Conservation (phyloP, 2,113 vertebrate species). For the Sinocyclocheilus grahami region DNA sequence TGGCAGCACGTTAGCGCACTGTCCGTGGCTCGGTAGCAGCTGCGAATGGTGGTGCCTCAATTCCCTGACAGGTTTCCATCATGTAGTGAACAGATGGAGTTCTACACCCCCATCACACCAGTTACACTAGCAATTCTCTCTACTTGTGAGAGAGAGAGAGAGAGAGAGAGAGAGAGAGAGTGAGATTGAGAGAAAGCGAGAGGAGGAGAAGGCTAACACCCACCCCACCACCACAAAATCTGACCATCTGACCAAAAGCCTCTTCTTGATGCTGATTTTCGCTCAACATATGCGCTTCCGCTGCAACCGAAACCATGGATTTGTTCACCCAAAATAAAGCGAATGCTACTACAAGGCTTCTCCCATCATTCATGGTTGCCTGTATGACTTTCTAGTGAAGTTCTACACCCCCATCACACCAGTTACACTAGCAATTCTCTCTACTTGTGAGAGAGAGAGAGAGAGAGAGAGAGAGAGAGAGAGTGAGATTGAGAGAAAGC, state of each 20-base stretch:
- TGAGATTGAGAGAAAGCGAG: background rate
- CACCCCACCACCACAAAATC: background rate
- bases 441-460: background rate
- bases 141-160: conserved; percentile 1
- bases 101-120: conserved; percentile 49
- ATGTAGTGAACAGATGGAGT: conserved; percentile 63
- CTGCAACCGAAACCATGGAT: conserved; percentile 7
- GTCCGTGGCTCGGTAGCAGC: conserved; percentile 51
- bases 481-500: background rate
- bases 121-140: conserved; percentile 56
- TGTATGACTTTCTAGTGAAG: background rate
- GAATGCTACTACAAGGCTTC: background rate
- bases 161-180: background rate
- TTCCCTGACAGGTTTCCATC: conserved; percentile 58
- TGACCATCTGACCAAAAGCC: conserved; percentile 42
- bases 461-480: background rate
- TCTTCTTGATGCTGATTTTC: conserved; percentile 8
- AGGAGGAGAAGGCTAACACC: background rate
- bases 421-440: too few species aligned
- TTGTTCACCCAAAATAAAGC: background rate
- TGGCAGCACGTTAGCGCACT: conserved; percentile 43
- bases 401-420: too few species aligned
- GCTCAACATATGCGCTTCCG: background rate
- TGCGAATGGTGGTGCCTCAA: conserved; percentile 53
- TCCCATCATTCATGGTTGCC: background rate